These are phyloP conservation scores for Trichosurus vulpecula DNA, from an alignment of 2,797 vertebrate species.

Conservation along the genomic window DNA sequence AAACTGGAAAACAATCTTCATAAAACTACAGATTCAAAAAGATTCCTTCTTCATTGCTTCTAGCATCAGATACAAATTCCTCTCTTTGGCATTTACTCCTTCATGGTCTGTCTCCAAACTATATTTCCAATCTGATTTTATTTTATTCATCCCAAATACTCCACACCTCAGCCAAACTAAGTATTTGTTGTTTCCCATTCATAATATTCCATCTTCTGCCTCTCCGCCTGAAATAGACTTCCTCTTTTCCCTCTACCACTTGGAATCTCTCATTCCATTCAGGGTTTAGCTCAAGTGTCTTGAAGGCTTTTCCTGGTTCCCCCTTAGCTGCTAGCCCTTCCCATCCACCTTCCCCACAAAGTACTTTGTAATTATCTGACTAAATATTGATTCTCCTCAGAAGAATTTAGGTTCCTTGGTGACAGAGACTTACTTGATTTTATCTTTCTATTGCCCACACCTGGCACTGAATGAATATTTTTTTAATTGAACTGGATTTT, in stretches of 20 bases:
- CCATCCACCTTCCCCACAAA: background rate
- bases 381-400: background rate
- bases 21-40: background rate
- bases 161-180: background rate
- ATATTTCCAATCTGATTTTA: background rate
- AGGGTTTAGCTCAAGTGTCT: too few relatives aligned
- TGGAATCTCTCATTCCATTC: too few relatives aligned
- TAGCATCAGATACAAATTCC: background rate
- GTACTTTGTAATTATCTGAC: background rate
- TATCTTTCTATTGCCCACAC: background rate
- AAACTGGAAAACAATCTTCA: background rate
- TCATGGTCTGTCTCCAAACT: background rate
- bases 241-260: too few relatives aligned
- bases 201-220: background rate
- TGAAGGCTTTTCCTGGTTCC: background rate
- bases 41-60: background rate
- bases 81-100: background rate
- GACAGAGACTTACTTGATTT: background rate
- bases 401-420: background rate
- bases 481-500: background rate
- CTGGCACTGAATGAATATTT: background rate
- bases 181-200: background rate
- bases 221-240: background rate
- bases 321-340: background rate
- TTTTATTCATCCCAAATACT: background rate